These are phyloP conservation scores for Epizoanthus ramosus DNA, from an alignment of 92 coral and sea anemone genomes.

Conservation along the genomic window DNA sequence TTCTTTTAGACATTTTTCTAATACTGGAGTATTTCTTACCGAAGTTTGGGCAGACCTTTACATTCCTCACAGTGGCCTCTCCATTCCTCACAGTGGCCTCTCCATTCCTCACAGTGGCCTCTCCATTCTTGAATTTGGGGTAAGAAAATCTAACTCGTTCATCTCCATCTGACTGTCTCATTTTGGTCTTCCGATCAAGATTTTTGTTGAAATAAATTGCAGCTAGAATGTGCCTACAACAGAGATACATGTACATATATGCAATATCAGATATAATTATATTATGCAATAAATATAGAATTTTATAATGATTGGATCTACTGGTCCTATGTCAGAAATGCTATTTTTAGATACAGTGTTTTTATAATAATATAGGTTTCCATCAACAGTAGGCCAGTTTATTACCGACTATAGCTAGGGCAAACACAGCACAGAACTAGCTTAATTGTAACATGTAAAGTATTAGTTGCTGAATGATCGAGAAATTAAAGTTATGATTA, in stretches of 20 bases:
- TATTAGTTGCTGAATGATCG: neutral
- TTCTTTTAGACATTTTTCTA: neutral
- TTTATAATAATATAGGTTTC: too few species aligned
- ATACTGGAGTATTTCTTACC: constrained; percentile 7
- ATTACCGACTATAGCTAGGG: too few species aligned
- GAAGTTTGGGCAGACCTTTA: constrained; percentile 16
- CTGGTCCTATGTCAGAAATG: too few species aligned
- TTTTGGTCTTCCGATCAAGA: constrained; percentile 27
- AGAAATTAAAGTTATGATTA: neutral
- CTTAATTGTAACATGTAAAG: neutral
- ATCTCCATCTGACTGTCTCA: constrained; percentile 4
- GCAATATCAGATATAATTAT: neutral
- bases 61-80: constrained; percentile 46
- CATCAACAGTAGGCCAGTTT: too few species aligned
- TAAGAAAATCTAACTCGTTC: constrained; percentile 35
- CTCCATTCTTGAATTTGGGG: constrained; percentile 36
- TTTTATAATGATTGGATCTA: too few species aligned
- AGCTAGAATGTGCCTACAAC: constrained; percentile 41
- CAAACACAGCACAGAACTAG: neutral
- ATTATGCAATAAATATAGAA: too few species aligned
- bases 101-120: too few species aligned
- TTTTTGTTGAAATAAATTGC: constrained; percentile 30
- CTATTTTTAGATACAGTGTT: too few species aligned
- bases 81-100: too few species aligned
- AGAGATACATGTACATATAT: neutral